phyloP scores from a whole-genome alignment of 2,113 vertebrate genomes.

The Sminthopsis crassicaudata region DNA sequence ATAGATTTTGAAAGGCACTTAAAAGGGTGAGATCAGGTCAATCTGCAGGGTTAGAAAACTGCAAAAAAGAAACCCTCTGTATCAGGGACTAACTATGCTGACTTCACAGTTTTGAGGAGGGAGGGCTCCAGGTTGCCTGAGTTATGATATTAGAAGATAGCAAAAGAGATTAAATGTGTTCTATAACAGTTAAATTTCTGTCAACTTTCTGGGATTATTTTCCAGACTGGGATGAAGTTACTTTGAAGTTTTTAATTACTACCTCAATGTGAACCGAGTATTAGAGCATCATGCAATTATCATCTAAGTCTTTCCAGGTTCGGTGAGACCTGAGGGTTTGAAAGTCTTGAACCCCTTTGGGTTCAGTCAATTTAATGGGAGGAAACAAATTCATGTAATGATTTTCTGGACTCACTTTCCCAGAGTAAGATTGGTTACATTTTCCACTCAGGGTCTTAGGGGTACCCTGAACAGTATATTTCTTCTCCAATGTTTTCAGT shows the following conservation, averaged over 20 bases:
- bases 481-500: neutral
- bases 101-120: neutral
- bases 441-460: neutral
- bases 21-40: neutral
- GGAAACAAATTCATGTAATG: neutral
- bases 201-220: neutral
- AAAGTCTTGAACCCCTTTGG: neutral
- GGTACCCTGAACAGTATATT: neutral
- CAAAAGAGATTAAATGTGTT: neutral
- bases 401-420: neutral
- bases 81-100: neutral
- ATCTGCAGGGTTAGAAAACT: neutral
- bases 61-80: neutral
- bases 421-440: neutral
- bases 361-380: slow-evolving; percentile 11
- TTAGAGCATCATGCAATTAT: neutral
- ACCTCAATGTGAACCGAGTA: slow-evolving; percentile 10
- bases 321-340: neutral
- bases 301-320: neutral
- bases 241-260: slow-evolving; percentile 15
- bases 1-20: neutral
- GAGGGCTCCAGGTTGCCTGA: neutral
- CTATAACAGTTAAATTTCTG: slow-evolving; percentile 15
- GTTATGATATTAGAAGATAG: neutral
- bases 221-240: neutral